These are phyloP conservation scores for Xiphias gladius DNA, from an alignment of 2,113 vertebrate genomes.

Conservation along the genomic window DNA sequence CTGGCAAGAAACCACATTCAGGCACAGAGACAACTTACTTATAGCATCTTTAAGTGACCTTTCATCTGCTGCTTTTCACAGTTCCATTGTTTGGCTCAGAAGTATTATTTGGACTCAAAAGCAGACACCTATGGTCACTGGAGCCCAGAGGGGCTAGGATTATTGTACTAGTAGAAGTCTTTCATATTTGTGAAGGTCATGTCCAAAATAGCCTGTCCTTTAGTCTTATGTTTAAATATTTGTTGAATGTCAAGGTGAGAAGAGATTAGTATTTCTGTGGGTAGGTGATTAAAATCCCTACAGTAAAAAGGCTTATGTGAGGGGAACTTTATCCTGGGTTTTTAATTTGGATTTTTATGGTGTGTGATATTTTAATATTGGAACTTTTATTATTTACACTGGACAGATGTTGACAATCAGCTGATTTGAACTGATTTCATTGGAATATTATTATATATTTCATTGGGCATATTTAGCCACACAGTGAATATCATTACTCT, in stretches of 20 bases:
- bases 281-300: background rate
- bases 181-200: conserved; percentile 20
- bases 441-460: too few relatives aligned
- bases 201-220: background rate
- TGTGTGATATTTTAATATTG: background rate
- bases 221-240: background rate
- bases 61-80: conserved; percentile 9
- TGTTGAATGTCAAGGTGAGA: conserved; percentile 24
- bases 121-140: conserved; percentile 2
- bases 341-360: background rate
- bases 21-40: too few relatives aligned
- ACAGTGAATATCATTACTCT: conserved; percentile 16
- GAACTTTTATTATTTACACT: background rate
- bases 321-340: background rate
- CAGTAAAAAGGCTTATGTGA: background rate
- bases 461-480: background rate
- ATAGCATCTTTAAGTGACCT: conserved; percentile 16
- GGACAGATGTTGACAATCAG: background rate
- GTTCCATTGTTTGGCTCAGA: background rate
- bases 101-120: background rate
- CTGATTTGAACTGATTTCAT: too few relatives aligned
- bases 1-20: too few relatives aligned
- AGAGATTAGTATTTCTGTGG: background rate
- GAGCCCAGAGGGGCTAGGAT: background rate
- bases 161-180: background rate